A percentile compares a stretch with the other conserved stretches of the same genome.
Conservation (phyloP, 2,113 vertebrate genomes). For the Pelecanus crispus region DNA sequence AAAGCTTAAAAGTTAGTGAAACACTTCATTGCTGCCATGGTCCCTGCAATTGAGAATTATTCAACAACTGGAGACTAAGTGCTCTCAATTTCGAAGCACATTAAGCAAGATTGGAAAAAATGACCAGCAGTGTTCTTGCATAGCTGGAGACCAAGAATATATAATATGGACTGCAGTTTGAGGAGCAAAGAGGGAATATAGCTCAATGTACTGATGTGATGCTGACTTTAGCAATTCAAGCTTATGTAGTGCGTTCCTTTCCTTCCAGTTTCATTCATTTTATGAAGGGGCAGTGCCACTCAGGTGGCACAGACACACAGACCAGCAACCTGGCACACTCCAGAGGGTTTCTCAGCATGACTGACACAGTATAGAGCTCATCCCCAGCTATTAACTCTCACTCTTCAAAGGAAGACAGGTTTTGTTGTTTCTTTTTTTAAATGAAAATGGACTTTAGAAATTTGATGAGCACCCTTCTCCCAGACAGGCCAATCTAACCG, state of each 20-base stretch:
- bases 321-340: neutral
- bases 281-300: neutral
- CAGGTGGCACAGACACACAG: neutral
- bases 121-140: neutral
- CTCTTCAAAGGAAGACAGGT: neutral
- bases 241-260: accelerated
- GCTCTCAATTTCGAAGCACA: neutral
- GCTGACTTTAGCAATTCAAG: neutral
- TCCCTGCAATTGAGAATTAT: neutral
- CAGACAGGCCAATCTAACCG: neutral
- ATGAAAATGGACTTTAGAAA: neutral
- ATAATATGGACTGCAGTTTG: neutral
- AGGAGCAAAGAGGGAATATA: neutral
- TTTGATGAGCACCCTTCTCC: neutral
- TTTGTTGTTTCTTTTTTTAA: neutral
- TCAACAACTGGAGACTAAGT: neutral
- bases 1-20: neutral
- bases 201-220: neutral
- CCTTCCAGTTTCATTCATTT: neutral
- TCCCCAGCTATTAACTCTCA: too few species aligned
- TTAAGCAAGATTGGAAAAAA: neutral
- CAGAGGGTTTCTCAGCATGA: neutral
- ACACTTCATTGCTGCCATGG: neutral
- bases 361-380: neutral
- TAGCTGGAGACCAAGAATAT: neutral